Evolutionary conservation across 2,888 invertebrate genomes (phyloP), one percentile per base, ranked within the genome.

Genomic region (Watsonalla binaria): DNA sequence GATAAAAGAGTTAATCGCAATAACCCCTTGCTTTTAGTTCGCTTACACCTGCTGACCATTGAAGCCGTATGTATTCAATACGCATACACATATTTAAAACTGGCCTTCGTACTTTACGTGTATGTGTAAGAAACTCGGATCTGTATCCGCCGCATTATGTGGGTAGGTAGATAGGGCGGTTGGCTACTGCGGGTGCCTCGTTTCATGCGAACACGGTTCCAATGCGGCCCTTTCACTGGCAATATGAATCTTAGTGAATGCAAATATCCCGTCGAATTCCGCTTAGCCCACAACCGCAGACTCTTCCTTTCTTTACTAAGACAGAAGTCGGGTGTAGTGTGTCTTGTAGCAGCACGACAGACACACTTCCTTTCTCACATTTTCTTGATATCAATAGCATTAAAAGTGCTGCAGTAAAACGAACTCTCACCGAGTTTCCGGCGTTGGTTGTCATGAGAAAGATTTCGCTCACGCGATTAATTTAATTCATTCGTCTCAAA

Each of bases 21-120:
- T 89, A 89, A 84, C 90, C 90, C 90, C 86, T 90, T 82, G 81
- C 85, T 85, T 88, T 70, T 84, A 86, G 82, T 86, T 85, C 79
- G 84, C 87, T 89, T 89, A 84, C 90, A 90, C 90, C 90, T 90
- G 90, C 90, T 90, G 90, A 90, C 87, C 86, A 87, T 88, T 79
- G 89, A 90, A 90, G 90, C 88, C 89, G 81, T 88, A 90, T 85
- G 82, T 89, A 83, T 86, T 86, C 82, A 78, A 82, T 83, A 86
- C 87, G 86, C 86, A 88, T 84, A 85, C 83, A 82, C 79, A 64
- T 73, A 81, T 78, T 80, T 74, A 78, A 85, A 88, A 88, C 89
- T 86, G 89, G 90, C 89, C 88, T 86, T 84, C 85, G 78, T 83
- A 80, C 79, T 83, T 82, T 68, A 77, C 73, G 70, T 82, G 84